Evolutionary conservation across 2,113 vertebrate species (phyloP), one percentile per base, ranked within the genome.

Genomic region (Centropus unirufus): DNA sequence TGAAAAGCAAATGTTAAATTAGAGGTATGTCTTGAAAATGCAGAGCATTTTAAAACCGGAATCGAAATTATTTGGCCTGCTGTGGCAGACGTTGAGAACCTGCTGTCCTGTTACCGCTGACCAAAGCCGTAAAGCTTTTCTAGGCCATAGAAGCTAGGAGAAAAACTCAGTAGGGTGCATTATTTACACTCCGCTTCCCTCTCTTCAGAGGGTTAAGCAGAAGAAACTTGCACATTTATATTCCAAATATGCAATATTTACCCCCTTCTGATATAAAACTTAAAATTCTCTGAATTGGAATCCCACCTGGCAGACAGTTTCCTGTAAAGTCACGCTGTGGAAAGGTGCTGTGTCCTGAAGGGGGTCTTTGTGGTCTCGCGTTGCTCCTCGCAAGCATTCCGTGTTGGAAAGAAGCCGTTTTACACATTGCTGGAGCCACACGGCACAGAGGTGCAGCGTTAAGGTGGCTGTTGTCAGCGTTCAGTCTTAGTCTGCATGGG

Each of bases 221-320:
- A 90, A 95, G 57, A 94, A 95, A 91, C 81, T 94, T 97, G 96
- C 97, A 97, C 95, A 92, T 73, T 87, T 83, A 22, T 95, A 85
- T 94, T 17, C 63, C 93, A 96, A 93, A 80, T 95, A 97, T 97
- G 96, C 96, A 97, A 93, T 97, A 91, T 87, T 90, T 93, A 79
- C 52, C 78, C 89, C 68, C 68, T 70, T 93, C 83, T 78, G 72
- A 47, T 93, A 82, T 2, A 77, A 87, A 95, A 83, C 21, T 36
- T 72, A 58, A 90, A 87, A 46, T 30, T 34, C 57, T 46, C 91
- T 83, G 70, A 78, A 79, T 79, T 85, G 46, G 63, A 64, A 96
- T 96, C 76, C 93, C 76, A 79, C n/a, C 51, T 76, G 34, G 24
- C 78, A 78, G 75, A 84, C 46, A 84, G 66, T 94, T 95, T 64